Evolutionary conservation across 2,888 invertebrate species (phyloP).

Genomic region (Scaptomyza cyrtandrae): DNA sequence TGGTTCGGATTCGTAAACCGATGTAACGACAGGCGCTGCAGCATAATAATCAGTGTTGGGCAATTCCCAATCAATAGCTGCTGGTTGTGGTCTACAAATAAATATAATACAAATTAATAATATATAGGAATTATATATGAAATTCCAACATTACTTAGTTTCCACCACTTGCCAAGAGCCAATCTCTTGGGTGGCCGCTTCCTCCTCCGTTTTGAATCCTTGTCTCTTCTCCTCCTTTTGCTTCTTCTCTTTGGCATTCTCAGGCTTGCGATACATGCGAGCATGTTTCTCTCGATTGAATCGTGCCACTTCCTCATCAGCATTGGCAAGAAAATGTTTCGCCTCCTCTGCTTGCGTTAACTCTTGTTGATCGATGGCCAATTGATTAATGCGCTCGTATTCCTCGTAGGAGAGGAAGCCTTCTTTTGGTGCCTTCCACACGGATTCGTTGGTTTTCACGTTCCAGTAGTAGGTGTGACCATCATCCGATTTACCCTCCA

Average conservation of each 20-base stretch:
- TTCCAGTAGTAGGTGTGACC: slow-evolving; percentile 95
- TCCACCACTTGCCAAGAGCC: slow-evolving; percentile 91
- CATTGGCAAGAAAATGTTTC: slow-evolving; percentile 84
- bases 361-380: slow-evolving; percentile 85
- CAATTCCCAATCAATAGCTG: slow-evolving; percentile 88
- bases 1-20: slow-evolving; percentile 73
- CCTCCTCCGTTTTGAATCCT: slow-evolving; percentile 85
- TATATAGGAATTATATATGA: background rate
- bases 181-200: slow-evolving; percentile 87
- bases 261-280: slow-evolving; percentile 75
- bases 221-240: slow-evolving; percentile 85
- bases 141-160: slow-evolving; percentile 85
- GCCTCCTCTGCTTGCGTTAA: slow-evolving; percentile 85
- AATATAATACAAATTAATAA: background rate
- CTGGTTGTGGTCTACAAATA: slow-evolving; percentile 62
- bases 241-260: slow-evolving; percentile 75
- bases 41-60: slow-evolving; percentile 86
- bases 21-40: slow-evolving; percentile 70
- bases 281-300: slow-evolving; percentile 83
- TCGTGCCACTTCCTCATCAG: slow-evolving; percentile 85
- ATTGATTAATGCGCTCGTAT: slow-evolving; percentile 86
- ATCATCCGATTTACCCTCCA: slow-evolving; percentile 90
- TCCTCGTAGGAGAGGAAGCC: slow-evolving; percentile 89
- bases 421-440: slow-evolving; percentile 90
- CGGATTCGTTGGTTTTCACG: slow-evolving; percentile 91